These are phyloP conservation scores for Dinomys branickii DNA, from an alignment of 2,113 vertebrate species.

Conservation along the genomic window DNA sequence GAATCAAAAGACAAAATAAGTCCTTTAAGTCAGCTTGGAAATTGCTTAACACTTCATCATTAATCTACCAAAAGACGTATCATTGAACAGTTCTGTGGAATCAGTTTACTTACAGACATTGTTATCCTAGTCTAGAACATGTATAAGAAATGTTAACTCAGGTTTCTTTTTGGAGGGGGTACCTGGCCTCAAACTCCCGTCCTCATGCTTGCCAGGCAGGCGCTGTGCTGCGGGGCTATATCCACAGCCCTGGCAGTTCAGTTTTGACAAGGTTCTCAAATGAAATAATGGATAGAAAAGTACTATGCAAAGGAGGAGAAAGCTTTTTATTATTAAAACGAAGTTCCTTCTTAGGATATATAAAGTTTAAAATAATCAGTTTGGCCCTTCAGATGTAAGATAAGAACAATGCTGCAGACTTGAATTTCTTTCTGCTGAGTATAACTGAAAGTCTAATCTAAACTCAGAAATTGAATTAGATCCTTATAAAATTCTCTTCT, in stretches of 20 bases:
- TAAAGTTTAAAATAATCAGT: conserved; percentile 42
- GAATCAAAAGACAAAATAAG: neutral
- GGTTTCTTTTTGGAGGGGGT: neutral
- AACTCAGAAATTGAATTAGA: neutral
- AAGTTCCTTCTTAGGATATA: neutral
- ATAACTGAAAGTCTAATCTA: conserved; percentile 17
- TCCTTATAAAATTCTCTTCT: conserved; percentile 14
- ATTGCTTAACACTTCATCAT: neutral
- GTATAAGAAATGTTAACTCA: neutral
- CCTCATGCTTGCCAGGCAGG: too few species aligned
- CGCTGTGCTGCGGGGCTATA: too few species aligned
- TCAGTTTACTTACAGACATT: neutral
- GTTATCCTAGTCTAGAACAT: neutral
- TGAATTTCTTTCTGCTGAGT: neutral
- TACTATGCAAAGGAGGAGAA: neutral
- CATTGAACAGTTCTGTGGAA: neutral
- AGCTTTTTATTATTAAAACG: conserved; percentile 22
- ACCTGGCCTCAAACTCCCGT: too few species aligned
- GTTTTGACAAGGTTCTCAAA: neutral
- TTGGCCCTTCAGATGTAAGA: neutral
- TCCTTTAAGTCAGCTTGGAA: conserved; percentile 1
- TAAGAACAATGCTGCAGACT: neutral
- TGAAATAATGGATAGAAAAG: conserved; percentile 21
- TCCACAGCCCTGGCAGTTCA: neutral
- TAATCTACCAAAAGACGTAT: neutral